Conservation (phyloP, 2,888 invertebrate species). For the Chaitophorus viminalis region DNA sequence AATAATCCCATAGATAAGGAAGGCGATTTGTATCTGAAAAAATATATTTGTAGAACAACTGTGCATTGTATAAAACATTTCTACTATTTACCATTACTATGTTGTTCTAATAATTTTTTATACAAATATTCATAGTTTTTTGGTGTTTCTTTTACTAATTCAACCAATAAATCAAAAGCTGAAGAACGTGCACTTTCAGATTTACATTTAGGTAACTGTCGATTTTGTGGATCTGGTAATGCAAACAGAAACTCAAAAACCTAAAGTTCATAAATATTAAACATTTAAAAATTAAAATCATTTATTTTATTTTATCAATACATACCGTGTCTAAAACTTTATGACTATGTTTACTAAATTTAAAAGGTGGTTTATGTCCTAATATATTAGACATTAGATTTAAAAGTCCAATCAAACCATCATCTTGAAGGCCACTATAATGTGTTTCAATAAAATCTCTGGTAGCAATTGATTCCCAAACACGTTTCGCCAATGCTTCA, state of each 20-base stretch:
- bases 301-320: constrained; percentile 40
- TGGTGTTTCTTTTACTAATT: constrained; percentile 84
- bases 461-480: constrained; percentile 78
- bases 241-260: constrained; percentile 90
- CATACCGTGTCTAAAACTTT: constrained; percentile 74
- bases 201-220: constrained; percentile 93
- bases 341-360: constrained; percentile 80
- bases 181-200: constrained; percentile 88
- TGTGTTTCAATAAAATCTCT: constrained; percentile 86
- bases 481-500: constrained; percentile 78
- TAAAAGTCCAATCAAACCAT: constrained; percentile 87
- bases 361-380: constrained; percentile 89
- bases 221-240: constrained; percentile 84
- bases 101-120: constrained; percentile 84
- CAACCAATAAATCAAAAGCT: constrained; percentile 90
- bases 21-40: constrained; percentile 67
- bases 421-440: constrained; percentile 85
- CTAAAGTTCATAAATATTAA: constrained; percentile 67
- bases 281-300: background rate
- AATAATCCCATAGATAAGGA: constrained; percentile 96
- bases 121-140: constrained; percentile 88
- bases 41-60: constrained; percentile 5
- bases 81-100: constrained; percentile 75
- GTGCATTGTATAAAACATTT: background rate
- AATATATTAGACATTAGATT: constrained; percentile 87